Percentiles rank a stretch among this genome's conserved stretches.
phyloP scores from a whole-genome alignment of 2,113 vertebrate species.

The Paraplagusia blochii region DNA sequence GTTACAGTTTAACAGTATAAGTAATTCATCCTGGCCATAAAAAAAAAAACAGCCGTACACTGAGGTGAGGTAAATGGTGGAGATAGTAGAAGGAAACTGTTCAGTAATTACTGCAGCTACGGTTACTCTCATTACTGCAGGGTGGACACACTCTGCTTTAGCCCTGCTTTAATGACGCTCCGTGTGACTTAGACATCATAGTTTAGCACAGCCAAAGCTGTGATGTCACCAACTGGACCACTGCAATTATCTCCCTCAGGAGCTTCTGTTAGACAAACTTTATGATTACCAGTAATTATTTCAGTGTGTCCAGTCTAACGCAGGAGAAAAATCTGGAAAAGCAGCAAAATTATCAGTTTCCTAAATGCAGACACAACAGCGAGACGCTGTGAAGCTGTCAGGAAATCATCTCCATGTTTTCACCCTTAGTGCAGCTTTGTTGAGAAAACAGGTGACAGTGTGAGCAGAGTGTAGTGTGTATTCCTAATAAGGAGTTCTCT shows the following conservation, averaged over 20 bases:
- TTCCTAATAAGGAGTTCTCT: conserved; percentile 53
- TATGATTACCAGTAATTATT: no score
- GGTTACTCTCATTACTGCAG: conserved; percentile 52
- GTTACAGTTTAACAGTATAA: no score
- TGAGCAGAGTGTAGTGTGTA: conserved; percentile 16
- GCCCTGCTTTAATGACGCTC: conserved; percentile 60
- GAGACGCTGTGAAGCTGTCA: background rate
- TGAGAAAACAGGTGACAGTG: conserved; percentile 33
- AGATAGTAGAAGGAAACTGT: conserved; percentile 22
- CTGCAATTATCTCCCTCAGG: conserved; percentile 42
- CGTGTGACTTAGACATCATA: conserved; percentile 52
- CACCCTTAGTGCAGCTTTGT: conserved; percentile 15
- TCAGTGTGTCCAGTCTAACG: no score
- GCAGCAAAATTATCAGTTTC: background rate
- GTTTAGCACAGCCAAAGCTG: conserved; percentile 22
- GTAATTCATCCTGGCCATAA: conserved; percentile 8
- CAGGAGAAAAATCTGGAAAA: no score
- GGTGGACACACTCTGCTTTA: conserved; percentile 16
- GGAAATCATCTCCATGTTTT: conserved; percentile 11
- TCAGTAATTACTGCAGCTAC: conserved; percentile 51
- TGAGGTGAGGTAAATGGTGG: conserved; percentile 7
- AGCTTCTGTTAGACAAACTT: conserved; percentile 6
- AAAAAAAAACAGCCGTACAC: background rate
- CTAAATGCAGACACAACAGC: background rate
- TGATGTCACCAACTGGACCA: conserved; percentile 49